These are phyloP conservation scores for Leucoraja erinaceus DNA, from an alignment of 2,113 vertebrate species.

Conservation along the genomic window DNA sequence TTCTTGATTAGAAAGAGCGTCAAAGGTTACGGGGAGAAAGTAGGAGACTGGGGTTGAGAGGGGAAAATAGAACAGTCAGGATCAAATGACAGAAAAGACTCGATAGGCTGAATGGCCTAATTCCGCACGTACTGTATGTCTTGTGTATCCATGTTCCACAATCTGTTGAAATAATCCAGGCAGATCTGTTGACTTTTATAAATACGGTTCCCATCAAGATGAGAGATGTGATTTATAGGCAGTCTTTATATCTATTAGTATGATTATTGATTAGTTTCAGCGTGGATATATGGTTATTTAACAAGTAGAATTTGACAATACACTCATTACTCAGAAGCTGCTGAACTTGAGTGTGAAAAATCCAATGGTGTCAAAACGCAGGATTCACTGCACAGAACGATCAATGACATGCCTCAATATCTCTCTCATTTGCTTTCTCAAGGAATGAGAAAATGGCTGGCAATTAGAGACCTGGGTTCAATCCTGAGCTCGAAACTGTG, in stretches of 20 bases:
- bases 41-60: too few species aligned
- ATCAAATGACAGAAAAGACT: too few species aligned
- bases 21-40: too few species aligned
- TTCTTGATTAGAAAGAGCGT: too few species aligned
- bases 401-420: too few species aligned
- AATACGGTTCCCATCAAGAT: not conserved
- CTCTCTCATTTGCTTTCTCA: too few species aligned
- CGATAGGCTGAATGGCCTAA: too few species aligned
- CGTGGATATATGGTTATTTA: not conserved
- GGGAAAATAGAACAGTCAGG: too few species aligned
- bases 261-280: not conserved
- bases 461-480: too few species aligned
- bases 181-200: not conserved
- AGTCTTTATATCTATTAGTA: not conserved
- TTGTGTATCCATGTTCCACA: not conserved
- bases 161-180: not conserved
- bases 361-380: not conserved
- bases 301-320: not conserved
- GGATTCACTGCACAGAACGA: not conserved
- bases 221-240: not conserved
- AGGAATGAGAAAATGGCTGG: too few species aligned
- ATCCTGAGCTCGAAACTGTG: too few species aligned
- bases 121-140: not conserved
- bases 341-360: not conserved
- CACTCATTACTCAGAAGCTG: not conserved